A percentile compares a stretch with the other conserved stretches of the same genome.
Conservation (phyloP, 2,888 invertebrate genomes). For the Micoletzkya japonica region DNA sequence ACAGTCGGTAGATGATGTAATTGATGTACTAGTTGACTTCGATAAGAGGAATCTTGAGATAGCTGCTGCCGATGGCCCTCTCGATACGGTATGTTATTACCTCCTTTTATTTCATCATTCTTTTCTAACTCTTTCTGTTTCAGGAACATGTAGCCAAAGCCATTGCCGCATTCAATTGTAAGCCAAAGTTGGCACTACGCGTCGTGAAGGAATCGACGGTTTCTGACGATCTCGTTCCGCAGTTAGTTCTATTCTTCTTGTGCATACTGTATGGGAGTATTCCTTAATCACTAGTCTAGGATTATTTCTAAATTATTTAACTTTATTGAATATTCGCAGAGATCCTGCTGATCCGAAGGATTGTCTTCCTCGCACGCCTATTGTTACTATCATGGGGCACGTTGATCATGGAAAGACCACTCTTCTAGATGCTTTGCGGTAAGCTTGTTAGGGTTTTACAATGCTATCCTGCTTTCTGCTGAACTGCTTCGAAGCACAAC, state of each 20-base stretch:
- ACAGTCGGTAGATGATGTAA: constrained; percentile 40
- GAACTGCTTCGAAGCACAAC: neutral
- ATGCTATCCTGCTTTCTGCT: neutral
- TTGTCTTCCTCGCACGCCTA: constrained; percentile 80
- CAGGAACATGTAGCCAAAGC: constrained; percentile 31
- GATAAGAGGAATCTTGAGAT: constrained; percentile 39
- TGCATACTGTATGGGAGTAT: neutral
- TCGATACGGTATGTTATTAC: constrained; percentile 35
- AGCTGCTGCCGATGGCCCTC: constrained; percentile 36
- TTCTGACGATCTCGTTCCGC: constrained; percentile 38
- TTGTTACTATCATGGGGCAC: constrained; percentile 98
- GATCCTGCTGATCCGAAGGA: constrained; percentile 74
- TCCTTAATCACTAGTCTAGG: too few species aligned
- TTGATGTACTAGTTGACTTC: constrained; percentile 39
- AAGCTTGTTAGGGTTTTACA: constrained; percentile 68
- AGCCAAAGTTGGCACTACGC: constrained; percentile 39
- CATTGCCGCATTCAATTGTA: constrained; percentile 37
- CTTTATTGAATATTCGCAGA: constrained; percentile 56
- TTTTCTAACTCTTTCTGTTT: constrained; percentile 15
- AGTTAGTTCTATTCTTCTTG: constrained; percentile 28
- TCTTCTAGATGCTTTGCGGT: constrained; percentile 70
- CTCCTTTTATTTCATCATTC: neutral
- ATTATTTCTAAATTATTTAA: too few species aligned
- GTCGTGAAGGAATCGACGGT: constrained; percentile 30
- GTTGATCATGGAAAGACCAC: constrained; percentile 99